phyloP scores from a whole-genome alignment of 2,113 vertebrate genomes.

The Xyliphius kryptos region DNA sequence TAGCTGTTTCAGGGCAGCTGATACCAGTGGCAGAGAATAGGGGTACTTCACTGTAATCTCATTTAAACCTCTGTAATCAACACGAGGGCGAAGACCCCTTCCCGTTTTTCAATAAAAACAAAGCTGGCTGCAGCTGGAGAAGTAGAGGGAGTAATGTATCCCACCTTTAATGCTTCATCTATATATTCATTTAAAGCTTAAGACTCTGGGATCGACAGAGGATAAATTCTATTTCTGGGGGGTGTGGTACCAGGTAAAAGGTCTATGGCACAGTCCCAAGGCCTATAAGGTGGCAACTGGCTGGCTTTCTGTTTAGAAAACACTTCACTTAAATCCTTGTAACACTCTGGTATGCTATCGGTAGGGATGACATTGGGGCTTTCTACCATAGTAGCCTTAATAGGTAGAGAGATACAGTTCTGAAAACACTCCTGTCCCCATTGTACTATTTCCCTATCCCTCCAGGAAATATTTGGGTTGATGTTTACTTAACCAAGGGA shows the following conservation, averaged over 20 bases:
- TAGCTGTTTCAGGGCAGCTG: neutral
- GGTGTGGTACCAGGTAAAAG: neutral
- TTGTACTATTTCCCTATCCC: neutral
- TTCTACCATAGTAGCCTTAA: too few species aligned
- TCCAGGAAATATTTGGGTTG: neutral
- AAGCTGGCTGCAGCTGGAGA: neutral
- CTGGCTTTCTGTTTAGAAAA: neutral
- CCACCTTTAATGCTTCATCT: neutral
- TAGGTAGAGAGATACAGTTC: too few species aligned
- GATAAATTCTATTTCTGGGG: neutral
- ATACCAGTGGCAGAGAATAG: neutral
- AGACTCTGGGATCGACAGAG: neutral
- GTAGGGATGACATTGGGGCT: too few species aligned
- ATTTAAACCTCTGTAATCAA: neutral
- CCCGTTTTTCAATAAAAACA: neutral
- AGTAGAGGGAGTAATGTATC: neutral
- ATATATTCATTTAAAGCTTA: neutral
- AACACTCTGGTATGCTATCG: too few species aligned
- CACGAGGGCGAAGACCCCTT: too few species aligned
- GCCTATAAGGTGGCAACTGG: neutral
- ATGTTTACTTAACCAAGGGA: neutral
- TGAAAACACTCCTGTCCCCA: neutral
- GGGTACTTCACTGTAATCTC: neutral
- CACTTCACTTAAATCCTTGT: neutral
- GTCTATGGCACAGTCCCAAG: neutral